A percentile compares a stretch with the other conserved stretches of the same genome.
These are phyloP conservation scores for Hypomecis atomaria DNA, from an alignment of 2,888 invertebrate genomes.

Conservation along the genomic window DNA sequence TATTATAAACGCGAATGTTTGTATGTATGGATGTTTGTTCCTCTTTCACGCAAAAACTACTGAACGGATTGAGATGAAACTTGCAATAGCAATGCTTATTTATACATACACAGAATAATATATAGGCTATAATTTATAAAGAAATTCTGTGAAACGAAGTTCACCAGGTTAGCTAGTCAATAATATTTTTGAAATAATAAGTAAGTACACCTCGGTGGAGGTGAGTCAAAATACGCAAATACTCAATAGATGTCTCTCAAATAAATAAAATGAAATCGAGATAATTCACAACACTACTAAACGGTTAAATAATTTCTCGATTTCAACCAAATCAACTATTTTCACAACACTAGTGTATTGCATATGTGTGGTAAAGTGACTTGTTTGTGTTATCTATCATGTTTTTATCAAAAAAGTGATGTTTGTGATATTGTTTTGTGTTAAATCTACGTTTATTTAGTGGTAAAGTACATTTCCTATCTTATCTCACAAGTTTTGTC, in stretches of 20 bases:
- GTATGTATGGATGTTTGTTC: too few species aligned
- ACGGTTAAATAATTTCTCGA: conserved; percentile 43
- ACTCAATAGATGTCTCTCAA: neutral
- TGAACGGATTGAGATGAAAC: too few species aligned
- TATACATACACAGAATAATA: too few species aligned
- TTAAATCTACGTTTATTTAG: conserved; percentile 71
- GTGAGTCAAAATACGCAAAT: neutral
- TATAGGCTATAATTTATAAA: too few species aligned
- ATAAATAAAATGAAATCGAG: conserved; percentile 18
- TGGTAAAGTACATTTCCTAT: conserved; percentile 75
- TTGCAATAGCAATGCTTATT: too few species aligned
- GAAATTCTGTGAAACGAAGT: too few species aligned
- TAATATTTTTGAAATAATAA: too few species aligned
- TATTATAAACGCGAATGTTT: too few species aligned
- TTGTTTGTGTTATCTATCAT: conserved; percentile 80
- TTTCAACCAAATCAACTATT: conserved; percentile 20
- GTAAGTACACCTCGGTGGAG: too few species aligned
- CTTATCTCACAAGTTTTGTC: conserved; percentile 66
- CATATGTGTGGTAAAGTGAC: conserved; percentile 65
- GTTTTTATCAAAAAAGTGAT: conserved; percentile 83
- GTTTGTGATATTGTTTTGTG: conserved; percentile 73
- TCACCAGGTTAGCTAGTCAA: too few species aligned
- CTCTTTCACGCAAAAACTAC: too few species aligned
- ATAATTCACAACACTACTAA: conserved; percentile 42
- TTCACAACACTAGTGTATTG: conserved; percentile 64